Evolutionary conservation across 2,888 invertebrate species (phyloP), one percentile per base, ranked within the genome.

Genomic region (Mantis religiosa): DNA sequence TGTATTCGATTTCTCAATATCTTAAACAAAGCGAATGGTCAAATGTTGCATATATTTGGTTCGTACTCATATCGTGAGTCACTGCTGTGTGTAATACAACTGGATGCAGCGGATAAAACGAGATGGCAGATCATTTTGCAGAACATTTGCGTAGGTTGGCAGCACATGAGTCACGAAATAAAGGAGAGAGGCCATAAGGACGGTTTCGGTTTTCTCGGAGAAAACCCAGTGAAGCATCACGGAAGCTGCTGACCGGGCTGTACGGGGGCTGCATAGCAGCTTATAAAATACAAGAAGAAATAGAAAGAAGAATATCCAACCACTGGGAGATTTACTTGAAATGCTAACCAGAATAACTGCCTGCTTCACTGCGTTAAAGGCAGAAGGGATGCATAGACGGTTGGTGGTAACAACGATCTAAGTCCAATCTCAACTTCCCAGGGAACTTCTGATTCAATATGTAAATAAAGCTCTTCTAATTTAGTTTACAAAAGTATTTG

Each of bases 321-420:
- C 54, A 20, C 54, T n/a, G 41, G 30, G 28, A 81, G 86, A 86
- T 86, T 86, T 81, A 81, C 28, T 86, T 86, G 86, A 81, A 86
- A 86, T 86, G 86, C 86, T 81, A 86, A 86, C 86, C 86, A 86
- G 86, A 27, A 85, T 28, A 54, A 81, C 86, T 71, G 81, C 30
- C n/a, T 81, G 30, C 30, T 28, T 86, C 86, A 30, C 28, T 86
- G 81, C 86, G 28, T 81, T 28, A 86, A 15, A 28, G 71, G 54
- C 25, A 81, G 30, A 81, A 86, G 81, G 20, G 25, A 28, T 20
- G 54, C 54, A 25, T 71, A 20, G 20, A 1, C 54, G 54, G 20
- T 71, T 71, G 3, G 20, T 20, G 54, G 25, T 71, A 71, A 20
- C 20, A 71, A 4, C 54, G 54, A 25, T 71, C 20, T 71, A 71